phyloP scores from a whole-genome alignment of 2,888 invertebrate species.

The Isotomurus palustris region DNA sequence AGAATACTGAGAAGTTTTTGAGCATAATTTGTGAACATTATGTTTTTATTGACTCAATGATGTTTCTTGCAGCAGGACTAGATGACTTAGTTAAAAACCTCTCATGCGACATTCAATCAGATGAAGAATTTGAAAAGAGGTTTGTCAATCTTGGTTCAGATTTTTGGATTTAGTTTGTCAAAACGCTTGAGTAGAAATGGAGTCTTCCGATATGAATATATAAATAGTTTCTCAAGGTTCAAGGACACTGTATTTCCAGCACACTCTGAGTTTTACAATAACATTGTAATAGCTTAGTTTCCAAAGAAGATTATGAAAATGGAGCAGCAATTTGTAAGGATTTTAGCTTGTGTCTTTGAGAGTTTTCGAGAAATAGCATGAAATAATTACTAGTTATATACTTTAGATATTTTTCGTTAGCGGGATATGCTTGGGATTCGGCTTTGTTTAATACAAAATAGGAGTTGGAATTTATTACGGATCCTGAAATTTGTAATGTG shows the following conservation, averaged over 20 bases:
- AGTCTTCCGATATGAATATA: conserved; percentile 23
- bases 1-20: conserved; percentile 17
- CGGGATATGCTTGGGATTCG: conserved; percentile 32
- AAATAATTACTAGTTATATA: conserved; percentile 41
- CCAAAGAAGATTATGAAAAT: not conserved
- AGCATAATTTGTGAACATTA: conserved; percentile 5
- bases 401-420: conserved; percentile 36
- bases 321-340: not conserved
- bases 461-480: conserved; percentile 8
- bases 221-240: conserved; percentile 13
- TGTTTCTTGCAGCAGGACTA: conserved; percentile 11
- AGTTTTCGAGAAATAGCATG: conserved; percentile 41
- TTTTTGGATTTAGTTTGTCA: not conserved
- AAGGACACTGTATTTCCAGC: conserved; percentile 14
- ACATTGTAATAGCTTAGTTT: conserved; percentile 38
- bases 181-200: conserved; percentile 18
- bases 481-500: not conserved
- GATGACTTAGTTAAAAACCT: conserved; percentile 14
- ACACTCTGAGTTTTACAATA: conserved; percentile 35
- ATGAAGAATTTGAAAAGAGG: conserved; percentile 2
- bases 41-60: conserved; percentile 17
- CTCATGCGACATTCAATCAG: not conserved
- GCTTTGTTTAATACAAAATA: conserved; percentile 6
- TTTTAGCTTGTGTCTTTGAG: conserved; percentile 46
- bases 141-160: conserved; percentile 4